These are phyloP conservation scores for Diplolepis rosae DNA, from an alignment of 2,888 invertebrate species.

Conservation along the genomic window DNA sequence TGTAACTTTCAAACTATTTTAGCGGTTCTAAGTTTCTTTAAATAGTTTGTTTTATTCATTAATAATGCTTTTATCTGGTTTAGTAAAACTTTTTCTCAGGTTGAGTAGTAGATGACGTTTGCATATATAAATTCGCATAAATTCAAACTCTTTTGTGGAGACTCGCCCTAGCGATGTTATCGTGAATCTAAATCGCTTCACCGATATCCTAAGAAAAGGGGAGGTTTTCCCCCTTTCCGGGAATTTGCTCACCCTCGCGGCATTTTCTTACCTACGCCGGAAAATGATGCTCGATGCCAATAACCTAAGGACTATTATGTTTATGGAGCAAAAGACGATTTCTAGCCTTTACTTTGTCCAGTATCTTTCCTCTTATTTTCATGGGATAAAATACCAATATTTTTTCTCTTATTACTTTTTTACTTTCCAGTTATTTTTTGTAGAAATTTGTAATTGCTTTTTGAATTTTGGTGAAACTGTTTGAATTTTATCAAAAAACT, in stretches of 20 bases:
- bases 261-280: constrained; percentile 5
- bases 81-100: background rate
- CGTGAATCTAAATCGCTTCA: constrained; percentile 45
- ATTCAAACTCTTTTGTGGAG: constrained; percentile 9
- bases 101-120: background rate
- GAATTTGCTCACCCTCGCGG: constrained; percentile 27
- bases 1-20: too few relatives aligned
- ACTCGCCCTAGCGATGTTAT: constrained; percentile 31
- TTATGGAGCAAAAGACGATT: constrained; percentile 9
- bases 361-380: background rate
- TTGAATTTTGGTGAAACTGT: too few relatives aligned
- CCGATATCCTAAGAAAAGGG: constrained; percentile 44
- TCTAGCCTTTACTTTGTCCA: background rate
- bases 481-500: too few relatives aligned
- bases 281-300: constrained; percentile 7
- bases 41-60: too few relatives aligned
- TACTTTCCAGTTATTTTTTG: too few relatives aligned
- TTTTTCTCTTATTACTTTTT: too few relatives aligned
- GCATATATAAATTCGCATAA: background rate
- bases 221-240: background rate
- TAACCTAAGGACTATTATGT: constrained; percentile 12
- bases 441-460: too few relatives aligned
- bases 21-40: too few relatives aligned
- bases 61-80: background rate
- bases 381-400: background rate